Conservation (phyloP, 2,797 vertebrate species). For the Thalassophryne amazonica region DNA sequence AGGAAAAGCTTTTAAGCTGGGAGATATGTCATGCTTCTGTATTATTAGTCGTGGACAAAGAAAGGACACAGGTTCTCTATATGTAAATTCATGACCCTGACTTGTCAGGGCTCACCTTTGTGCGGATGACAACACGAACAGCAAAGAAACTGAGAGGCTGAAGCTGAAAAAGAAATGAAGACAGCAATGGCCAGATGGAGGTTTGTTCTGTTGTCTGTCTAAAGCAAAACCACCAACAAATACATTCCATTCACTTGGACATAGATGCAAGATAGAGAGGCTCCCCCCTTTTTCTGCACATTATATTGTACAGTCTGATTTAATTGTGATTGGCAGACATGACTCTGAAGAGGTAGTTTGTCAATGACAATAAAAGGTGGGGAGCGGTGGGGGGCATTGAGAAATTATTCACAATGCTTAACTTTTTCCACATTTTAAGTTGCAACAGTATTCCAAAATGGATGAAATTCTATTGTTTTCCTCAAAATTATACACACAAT, state of each 20-base stretch:
- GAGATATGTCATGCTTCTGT: slow-evolving; percentile 50
- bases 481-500: no score
- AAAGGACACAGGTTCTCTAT: slow-evolving; percentile 53
- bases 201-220: slow-evolving; percentile 12
- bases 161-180: slow-evolving; percentile 26
- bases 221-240: slow-evolving; percentile 22
- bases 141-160: slow-evolving; percentile 39
- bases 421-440: no score
- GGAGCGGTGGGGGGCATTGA: no score
- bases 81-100: slow-evolving; percentile 67
- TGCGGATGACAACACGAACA: slow-evolving; percentile 60
- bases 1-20: slow-evolving; percentile 54
- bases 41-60: slow-evolving; percentile 51
- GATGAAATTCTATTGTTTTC: no score
- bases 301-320: no score
- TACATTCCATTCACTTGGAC: slow-evolving; percentile 13
- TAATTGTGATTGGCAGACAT: no score
- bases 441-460: no score
- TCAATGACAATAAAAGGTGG: no score
- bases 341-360: no score
- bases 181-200: background rate
- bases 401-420: no score
- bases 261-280: slow-evolving; percentile 35
- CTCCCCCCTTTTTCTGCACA: no score
- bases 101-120: slow-evolving; percentile 69